Evolutionary conservation across 2,888 invertebrate species (phyloP), one percentile per base, ranked within the genome.

Genomic region (Loripinus fragilis): DNA sequence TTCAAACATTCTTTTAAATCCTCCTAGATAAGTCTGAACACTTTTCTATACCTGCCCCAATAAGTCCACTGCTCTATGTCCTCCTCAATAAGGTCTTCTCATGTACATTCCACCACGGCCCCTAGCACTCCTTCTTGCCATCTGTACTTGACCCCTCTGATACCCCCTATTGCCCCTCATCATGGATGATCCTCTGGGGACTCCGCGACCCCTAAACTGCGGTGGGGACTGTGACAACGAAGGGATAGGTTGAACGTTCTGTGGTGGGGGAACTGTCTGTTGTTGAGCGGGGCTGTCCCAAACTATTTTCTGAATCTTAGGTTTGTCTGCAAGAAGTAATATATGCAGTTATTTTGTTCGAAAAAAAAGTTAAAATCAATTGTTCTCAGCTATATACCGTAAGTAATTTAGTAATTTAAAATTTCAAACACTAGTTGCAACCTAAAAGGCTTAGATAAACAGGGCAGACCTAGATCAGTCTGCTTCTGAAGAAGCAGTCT

Each of bases 271-370:
- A 25, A 12, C 23, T 12, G n/a, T 38, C 38, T 8, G 12, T 8
- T 25, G 38, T 15, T 8, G 42, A 20, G 42, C 67, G 5, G 67
- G 67, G 67, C 41, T 71, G 23, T 88, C 87, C 90, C 90, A 90
- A 15, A 89, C 85, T 23, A 90, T 90, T 35, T 87, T 88, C 76
- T 90, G 89, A 35, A 90, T 90, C 80, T 87, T 88, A 5, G 90
- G 89, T 70, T 87, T 89, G 48, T 73, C 86, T 85, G 77, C 17
- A 73, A 45, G 3, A 52, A n/a, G n/a, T n/a, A n/a, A n/a, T n/a
- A n/a, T n/a, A n/a, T n/a, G n/a, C n/a, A n/a, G n/a, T n/a, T n/a
- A n/a, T n/a, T n/a, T n/a, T n/a, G n/a, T n/a, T n/a, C n/a, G n/a
- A n/a, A n/a, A n/a, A n/a, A n/a, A n/a, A n/a, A n/a, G n/a, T n/a